These are phyloP conservation scores for Drosophila lacertosa DNA, from an alignment of 1,140 invertebrate genomes.

Conservation along the genomic window DNA sequence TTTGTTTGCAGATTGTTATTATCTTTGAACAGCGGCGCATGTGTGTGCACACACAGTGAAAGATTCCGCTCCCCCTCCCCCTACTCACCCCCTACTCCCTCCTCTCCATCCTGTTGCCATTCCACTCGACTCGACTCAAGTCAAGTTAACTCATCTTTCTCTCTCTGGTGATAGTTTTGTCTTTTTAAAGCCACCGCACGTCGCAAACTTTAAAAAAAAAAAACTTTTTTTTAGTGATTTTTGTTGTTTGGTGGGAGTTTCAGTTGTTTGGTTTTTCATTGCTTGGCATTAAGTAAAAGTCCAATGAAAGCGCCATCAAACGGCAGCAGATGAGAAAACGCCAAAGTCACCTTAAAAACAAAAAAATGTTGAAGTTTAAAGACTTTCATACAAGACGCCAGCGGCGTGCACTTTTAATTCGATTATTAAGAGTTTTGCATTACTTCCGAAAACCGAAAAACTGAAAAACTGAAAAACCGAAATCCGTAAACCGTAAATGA, in stretches of 20 bases:
- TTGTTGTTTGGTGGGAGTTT: slow-evolving; percentile 53
- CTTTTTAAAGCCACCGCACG: slow-evolving; percentile 41
- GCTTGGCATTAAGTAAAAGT: slow-evolving; percentile 78
- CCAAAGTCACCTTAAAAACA: slow-evolving; percentile 51
- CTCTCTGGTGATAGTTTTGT: slow-evolving; percentile 67
- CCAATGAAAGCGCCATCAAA: slow-evolving; percentile 66
- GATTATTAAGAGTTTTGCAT: slow-evolving; percentile 80
- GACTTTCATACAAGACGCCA: slow-evolving; percentile 61
- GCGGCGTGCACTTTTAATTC: slow-evolving; percentile 71
- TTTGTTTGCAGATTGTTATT: slow-evolving; percentile 76
- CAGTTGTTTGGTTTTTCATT: slow-evolving; percentile 54
- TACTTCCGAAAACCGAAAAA: slow-evolving; percentile 63
- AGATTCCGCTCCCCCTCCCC: slow-evolving; percentile 42
- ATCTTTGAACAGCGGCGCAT: slow-evolving; percentile 62
- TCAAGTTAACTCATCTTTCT: slow-evolving; percentile 25
- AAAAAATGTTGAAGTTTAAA: slow-evolving; percentile 47
- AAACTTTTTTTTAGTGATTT: slow-evolving; percentile 17
- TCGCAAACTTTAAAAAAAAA: slow-evolving; percentile 12
- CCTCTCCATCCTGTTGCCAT: slow-evolving; percentile 21
- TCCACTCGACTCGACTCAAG: slow-evolving; percentile 14
- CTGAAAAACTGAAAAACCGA: slow-evolving; percentile 4
- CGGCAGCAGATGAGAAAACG: slow-evolving; percentile 50
- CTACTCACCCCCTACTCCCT: slow-evolving; percentile 8
- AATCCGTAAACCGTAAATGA: not conserved
- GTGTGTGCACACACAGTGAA: slow-evolving; percentile 51